Evolutionary conservation across 2,113 vertebrate species (phyloP).

Genomic region (Falcunculus frontatus): DNA sequence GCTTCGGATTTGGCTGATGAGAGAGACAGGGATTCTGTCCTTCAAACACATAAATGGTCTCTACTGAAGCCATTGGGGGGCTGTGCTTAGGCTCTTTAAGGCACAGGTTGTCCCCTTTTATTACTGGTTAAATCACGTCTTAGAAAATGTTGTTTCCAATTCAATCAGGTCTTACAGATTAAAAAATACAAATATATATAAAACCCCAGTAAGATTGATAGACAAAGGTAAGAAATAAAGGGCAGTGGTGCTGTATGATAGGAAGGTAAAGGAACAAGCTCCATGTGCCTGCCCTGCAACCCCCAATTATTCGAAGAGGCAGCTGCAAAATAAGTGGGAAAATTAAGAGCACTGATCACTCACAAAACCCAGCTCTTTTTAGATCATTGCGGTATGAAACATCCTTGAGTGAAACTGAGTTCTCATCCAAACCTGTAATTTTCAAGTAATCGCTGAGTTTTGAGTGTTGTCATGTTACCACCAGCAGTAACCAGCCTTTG

Average conservation of each 20-base stretch:
- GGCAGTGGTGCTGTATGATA: neutral
- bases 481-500: neutral
- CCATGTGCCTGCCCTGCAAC: neutral
- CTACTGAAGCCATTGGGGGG: neutral
- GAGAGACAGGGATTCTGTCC: neutral
- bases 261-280: neutral
- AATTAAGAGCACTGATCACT: neutral
- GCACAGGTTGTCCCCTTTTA: neutral
- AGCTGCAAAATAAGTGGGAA: neutral
- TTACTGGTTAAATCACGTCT: neutral
- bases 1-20: neutral
- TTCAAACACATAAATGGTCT: neutral
- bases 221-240: neutral
- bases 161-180: neutral
- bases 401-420: neutral
- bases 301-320: neutral
- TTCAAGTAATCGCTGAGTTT: neutral
- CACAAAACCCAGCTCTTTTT: neutral
- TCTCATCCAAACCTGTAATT: slow-evolving; percentile 23
- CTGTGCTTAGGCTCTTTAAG: neutral
- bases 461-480: neutral
- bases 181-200: neutral
- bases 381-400: neutral
- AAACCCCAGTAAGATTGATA: neutral
- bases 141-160: neutral